Base-by-base conservation (phyloP, 2,113 vertebrate species). In the Mobula hypostoma region DNA sequence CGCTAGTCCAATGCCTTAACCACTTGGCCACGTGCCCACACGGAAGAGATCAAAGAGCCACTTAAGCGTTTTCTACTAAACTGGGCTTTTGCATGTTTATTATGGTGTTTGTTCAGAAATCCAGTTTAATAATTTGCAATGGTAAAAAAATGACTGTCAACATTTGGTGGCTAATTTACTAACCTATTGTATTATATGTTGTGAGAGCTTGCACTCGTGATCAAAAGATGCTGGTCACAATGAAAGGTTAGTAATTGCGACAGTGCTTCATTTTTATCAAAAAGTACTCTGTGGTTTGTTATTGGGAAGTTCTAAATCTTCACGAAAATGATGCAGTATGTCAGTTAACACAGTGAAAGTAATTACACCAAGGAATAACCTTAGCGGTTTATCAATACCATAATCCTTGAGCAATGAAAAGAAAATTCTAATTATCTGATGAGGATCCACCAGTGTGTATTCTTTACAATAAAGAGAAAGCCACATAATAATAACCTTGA, bases 401-500 rank as follows among this genome's bases (percentile, higher is more conserved):
- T 27, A 32, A 90, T 68, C 85, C 85, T 29, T 66, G 85, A 90
- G 66, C 56, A 90, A 90, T 90, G 17, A 90, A 70, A 90, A 68
- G n/a, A 12, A 66, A 66, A 61, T 63, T 29, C 14, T 32, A 68
- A 68, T 5, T 93, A 48, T 76, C 70, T 93, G 24, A 74, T 93
- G 29, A 93, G 74, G 40, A 76, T 40, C 40, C 21, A 74, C 40
- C 91, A 93, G 70, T 74, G 27, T 76, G 91, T 74, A 32, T 93
- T 93, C 36, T 74, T 74, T 27, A 5, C 74, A 76, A 93, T 74
- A 93, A 5, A 14, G 56, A 61, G 11, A 93, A 93, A 93, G 66
- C 91, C 91, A 93, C 91, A 93, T 27, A 32, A 48, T 93, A 93
- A 32, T 74, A 72, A 93, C 48, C 68, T 74, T 48, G 70, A 74